These are phyloP conservation scores for Drosophila malerkotliana DNA, from an alignment of 1,140 invertebrate species.

Conservation along the genomic window DNA sequence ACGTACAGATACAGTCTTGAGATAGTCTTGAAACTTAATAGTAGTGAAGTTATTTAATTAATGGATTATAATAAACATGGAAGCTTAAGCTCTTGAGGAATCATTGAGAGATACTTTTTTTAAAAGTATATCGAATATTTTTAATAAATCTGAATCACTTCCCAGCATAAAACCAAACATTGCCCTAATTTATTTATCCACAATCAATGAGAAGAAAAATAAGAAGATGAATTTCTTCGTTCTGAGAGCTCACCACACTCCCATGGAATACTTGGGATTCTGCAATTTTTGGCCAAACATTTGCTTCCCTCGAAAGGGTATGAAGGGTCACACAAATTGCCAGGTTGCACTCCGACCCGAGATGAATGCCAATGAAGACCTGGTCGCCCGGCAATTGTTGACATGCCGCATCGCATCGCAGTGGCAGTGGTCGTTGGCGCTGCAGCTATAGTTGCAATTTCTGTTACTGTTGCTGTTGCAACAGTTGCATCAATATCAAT, in stretches of 20 bases:
- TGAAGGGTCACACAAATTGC: slow-evolving; percentile 15
- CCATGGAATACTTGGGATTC: slow-evolving; percentile 5
- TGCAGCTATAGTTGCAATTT: slow-evolving; percentile 11
- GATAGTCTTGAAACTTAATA: too few relatives aligned
- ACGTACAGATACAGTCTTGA: too few relatives aligned
- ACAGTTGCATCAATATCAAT: slow-evolving; percentile 50
- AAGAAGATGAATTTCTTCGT: not conserved
- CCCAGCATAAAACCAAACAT: not conserved
- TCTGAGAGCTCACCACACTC: not conserved
- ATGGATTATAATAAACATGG: too few relatives aligned
- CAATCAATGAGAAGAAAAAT: not conserved
- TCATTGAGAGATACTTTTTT: too few relatives aligned
- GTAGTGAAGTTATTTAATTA: too few relatives aligned
- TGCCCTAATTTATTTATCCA: not conserved
- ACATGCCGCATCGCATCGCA: slow-evolving; percentile 28
- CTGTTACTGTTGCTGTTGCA: slow-evolving; percentile 1
- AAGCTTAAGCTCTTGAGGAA: too few relatives aligned
- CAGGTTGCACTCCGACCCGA: slow-evolving; percentile 23
- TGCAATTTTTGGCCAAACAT: slow-evolving; percentile 5
- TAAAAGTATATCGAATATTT: not conserved
- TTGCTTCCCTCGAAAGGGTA: slow-evolving; percentile 4
- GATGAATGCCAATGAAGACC: slow-evolving; percentile 48
- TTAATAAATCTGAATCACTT: not conserved
- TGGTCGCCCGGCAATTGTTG: slow-evolving; percentile 7
- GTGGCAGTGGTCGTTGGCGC: slow-evolving; percentile 7